Evolutionary conservation across 2,888 invertebrate species (phyloP), one percentile per base, ranked within the genome.

Genomic region (Ypsolopha sequella): DNA sequence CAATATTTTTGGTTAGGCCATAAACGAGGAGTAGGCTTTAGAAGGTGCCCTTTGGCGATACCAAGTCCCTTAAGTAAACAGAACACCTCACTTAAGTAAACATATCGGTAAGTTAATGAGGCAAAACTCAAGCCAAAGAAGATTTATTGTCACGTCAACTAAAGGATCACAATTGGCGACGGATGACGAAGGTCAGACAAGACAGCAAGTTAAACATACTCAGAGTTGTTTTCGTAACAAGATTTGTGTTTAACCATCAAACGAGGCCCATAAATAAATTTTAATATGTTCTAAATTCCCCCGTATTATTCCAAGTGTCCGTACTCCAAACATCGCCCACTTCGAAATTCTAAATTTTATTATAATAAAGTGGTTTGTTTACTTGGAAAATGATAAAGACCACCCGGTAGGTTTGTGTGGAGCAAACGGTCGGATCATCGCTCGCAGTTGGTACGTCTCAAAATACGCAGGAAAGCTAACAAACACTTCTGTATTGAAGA

Each of bases 321-420:
- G 9, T 8, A 24, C 33, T 33, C 45, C 24, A 33, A 36, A 13
- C 11, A 47, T 24, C n/a, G 36, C 41, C 43, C 43, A 50, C 50
- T 41, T 79, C 69, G 64, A 72, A 65, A 71, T 69, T 24, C 24
- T 11, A 14, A 76, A 77, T 76, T 64, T 61, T 64, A 72, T 76
- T 77, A 75, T 76, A 73, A 73, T 77, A 79, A 75, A 56, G 47
- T 47, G 47, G 60, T 54, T 58, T 81, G 82, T 85, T 80, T 82
- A 81, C 76, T 65, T 81, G 80, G 64, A 72, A 71, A 72, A 80
- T 85, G 85, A 85, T 84, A 80, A 76, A 81, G 85, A 84, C 85
- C 85, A 85, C 85, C 85, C 85, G 84, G 73, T 62, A 56, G 51
- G 63, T 56, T 58, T 68, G 64, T 65, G 66, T 70, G 24, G 24